Evolutionary conservation across 1,140 invertebrate genomes (phyloP), one percentile per base, ranked within the genome.

Genomic region (Lepidurus couesii): DNA sequence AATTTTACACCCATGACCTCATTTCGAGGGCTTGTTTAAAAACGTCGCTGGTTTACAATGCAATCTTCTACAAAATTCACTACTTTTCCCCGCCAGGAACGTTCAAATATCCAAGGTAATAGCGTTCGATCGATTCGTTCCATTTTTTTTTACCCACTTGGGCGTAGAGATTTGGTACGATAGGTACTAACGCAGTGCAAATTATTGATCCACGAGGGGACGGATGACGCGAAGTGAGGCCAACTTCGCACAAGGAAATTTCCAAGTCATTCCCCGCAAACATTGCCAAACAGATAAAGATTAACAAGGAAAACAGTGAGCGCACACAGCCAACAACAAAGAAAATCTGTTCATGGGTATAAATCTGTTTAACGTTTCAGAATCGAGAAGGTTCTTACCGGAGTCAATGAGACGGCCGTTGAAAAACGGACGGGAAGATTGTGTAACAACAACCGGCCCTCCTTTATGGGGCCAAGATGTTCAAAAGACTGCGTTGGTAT

Each of bases 1-100:
- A 65, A 65, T 65, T 65, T 65, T 65, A 65, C 8, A 65, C 13
- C 53, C 53, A 21, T 65, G 53, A 65, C 53, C 53, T 65, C 16
- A 65, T n/a, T 65, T 3, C 3, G 1, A 65, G 0, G n/a, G 6
- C 53, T 13, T 65, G 53, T n/a, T 21, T 34, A 34, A 34, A 34
- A 34, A 34, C 34, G 2, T 21, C 21, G 7, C 53, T 65, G 53
- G 16, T 65, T 34, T 34, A 34, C 34, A 34, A 34, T 34, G 34
- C 34, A 34, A 34, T 34, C 0, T 34, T 34, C 1, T 4, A 34
- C 2, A 4, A 34, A 34, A 34, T 4, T 34, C 53, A 65, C 53
- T 7, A 6, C 21, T 21, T 65, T 21, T 13, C 53, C 4, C 21
- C 53, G 6, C 9, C 6, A 4, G 1, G 0, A 21, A 21, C 5